These are phyloP conservation scores for Thalassoma bifasciatum DNA, from an alignment of 2,113 vertebrate genomes.

Conservation along the genomic window DNA sequence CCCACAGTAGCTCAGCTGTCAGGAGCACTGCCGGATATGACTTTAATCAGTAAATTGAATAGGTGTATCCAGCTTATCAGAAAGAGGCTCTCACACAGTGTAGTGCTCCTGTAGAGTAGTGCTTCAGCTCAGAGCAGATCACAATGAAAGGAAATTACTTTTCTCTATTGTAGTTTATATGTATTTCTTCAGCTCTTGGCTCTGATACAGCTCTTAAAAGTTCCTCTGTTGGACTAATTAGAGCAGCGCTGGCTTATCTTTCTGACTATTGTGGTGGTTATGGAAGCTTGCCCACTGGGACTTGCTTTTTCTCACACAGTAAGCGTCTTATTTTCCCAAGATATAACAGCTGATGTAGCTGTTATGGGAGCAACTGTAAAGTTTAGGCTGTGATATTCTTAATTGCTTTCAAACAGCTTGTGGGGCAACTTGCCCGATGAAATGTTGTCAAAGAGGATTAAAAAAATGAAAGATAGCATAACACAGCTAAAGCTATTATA, in stretches of 20 bases:
- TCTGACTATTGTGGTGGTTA: slow-evolving; percentile 64
- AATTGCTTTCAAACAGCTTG: slow-evolving; percentile 67
- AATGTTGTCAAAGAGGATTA: slow-evolving; percentile 29
- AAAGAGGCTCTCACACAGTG: slow-evolving; percentile 50
- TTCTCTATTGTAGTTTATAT: slow-evolving; percentile 57
- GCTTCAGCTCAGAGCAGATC: slow-evolving; percentile 50
- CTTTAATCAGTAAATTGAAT: slow-evolving; percentile 76
- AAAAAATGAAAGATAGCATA: slow-evolving; percentile 6
- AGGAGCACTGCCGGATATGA: slow-evolving; percentile 58
- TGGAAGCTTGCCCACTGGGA: slow-evolving; percentile 70
- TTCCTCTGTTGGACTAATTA: slow-evolving; percentile 73
- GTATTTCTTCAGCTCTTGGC: slow-evolving; percentile 67
- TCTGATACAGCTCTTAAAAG: slow-evolving; percentile 61
- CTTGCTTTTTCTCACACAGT: slow-evolving; percentile 61
- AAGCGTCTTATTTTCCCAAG: slow-evolving; percentile 74
- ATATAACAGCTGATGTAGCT: slow-evolving; percentile 65
- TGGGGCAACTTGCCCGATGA: slow-evolving; percentile 54
- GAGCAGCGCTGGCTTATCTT: slow-evolving; percentile 58
- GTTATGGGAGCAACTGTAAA: slow-evolving; percentile 56
- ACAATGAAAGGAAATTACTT: slow-evolving; percentile 57
- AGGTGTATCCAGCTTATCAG: slow-evolving; percentile 68
- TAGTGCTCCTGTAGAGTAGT: slow-evolving; percentile 30
- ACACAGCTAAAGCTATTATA: background rate
- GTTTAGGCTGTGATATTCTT: slow-evolving; percentile 63
- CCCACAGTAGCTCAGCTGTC: slow-evolving; percentile 61